Percentiles rank a stretch among this genome's conserved stretches.
phyloP scores from a whole-genome alignment of 2,797 vertebrate genomes.

The Lerista edwardsae region DNA sequence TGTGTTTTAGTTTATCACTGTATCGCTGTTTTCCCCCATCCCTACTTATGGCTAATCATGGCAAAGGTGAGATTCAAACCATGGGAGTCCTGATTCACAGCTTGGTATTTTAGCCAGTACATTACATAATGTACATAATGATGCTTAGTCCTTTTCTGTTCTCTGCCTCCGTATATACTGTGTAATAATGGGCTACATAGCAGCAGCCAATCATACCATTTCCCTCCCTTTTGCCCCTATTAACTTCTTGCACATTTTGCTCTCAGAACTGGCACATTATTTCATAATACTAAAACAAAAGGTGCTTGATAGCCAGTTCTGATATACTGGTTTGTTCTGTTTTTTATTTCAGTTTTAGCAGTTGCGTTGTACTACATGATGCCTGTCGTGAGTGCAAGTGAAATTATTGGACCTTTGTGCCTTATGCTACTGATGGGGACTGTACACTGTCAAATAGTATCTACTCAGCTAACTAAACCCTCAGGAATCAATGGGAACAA shows the following conservation, averaged over 20 bases:
- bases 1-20: too few species aligned
- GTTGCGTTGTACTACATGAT: constrained; percentile 86
- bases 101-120: too few species aligned
- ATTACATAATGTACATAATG: too few species aligned
- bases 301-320: neutral
- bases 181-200: too few species aligned
- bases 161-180: neutral
- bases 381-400: constrained; percentile 86
- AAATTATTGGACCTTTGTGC: constrained; percentile 91
- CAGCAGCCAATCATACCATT: neutral
- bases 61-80: too few species aligned
- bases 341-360: constrained; percentile 81
- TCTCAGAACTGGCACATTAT: neutral
- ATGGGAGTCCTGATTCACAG: too few species aligned
- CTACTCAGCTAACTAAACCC: constrained; percentile 87
- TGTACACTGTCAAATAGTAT: constrained; percentile 98
- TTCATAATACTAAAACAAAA: neutral
- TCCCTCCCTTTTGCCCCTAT: neutral
- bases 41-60: too few species aligned
- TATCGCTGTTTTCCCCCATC: too few species aligned
- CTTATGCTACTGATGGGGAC: constrained; percentile 97
- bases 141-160: too few species aligned
- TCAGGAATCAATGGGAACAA: constrained; percentile 79
- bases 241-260: neutral
- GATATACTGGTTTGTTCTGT: neutral